Percentiles rank a stretch among this genome's conserved stretches.
phyloP scores from a whole-genome alignment of 2,113 vertebrate species.

The Rutilus rutilus region DNA sequence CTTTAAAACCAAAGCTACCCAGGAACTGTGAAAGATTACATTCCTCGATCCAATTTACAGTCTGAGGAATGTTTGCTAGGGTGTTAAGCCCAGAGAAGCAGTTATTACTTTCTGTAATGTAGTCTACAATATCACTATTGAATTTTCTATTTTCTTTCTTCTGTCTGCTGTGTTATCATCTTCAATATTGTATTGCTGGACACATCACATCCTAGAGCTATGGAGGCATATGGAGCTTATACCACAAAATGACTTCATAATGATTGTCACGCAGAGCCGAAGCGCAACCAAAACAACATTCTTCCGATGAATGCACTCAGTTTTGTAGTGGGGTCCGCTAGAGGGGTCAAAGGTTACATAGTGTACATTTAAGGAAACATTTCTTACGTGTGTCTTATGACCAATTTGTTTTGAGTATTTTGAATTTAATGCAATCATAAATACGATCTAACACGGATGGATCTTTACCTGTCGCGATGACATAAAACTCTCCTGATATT shows the following conservation, averaged over 20 bases:
- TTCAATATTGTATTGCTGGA: constrained; percentile 12
- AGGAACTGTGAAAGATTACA: background rate
- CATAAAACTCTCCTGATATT: too few relatives aligned
- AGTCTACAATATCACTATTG: constrained; percentile 9
- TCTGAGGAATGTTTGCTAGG: constrained; percentile 3
- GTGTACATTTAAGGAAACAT: too few relatives aligned
- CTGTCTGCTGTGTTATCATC: background rate
- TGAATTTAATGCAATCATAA: too few relatives aligned
- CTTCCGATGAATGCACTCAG: too few relatives aligned
- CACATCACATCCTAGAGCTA: background rate
- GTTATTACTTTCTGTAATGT: constrained; percentile 29
- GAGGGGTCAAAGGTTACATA: too few relatives aligned
- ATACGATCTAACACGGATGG: too few relatives aligned
- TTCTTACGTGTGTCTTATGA: too few relatives aligned
- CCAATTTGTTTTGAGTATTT: too few relatives aligned
- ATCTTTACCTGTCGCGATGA: too few relatives aligned
- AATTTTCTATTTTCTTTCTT: background rate
- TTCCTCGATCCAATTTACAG: constrained; percentile 29
- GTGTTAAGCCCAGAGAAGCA: background rate
- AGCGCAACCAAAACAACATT: too few relatives aligned
- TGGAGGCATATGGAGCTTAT: background rate
- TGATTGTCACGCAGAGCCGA: too few relatives aligned
- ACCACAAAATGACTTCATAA: background rate
- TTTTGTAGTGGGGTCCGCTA: too few relatives aligned
- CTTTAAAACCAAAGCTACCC: constrained; percentile 8